A percentile compares a stretch with the other conserved stretches of the same genome.
These are phyloP conservation scores for Homalodisca vitripennis DNA, from an alignment of 1,140 invertebrate species.

Conservation along the genomic window DNA sequence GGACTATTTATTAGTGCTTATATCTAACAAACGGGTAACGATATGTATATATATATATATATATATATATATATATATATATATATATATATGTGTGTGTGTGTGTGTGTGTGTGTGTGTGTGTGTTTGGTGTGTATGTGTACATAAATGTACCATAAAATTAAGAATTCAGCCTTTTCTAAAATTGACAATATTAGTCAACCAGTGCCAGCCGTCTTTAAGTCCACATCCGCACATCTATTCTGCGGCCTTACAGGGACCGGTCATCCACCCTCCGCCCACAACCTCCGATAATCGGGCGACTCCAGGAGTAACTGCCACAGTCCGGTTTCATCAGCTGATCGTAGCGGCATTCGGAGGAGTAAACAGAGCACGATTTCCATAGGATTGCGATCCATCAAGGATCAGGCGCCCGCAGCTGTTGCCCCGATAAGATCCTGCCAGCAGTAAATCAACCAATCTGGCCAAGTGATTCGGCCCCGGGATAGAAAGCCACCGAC, in stretches of 20 bases:
- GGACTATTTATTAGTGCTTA: too few species aligned
- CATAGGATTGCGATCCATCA: not conserved
- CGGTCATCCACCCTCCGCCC: not conserved
- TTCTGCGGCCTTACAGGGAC: not conserved
- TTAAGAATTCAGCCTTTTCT: too few species aligned
- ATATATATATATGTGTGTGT: too few species aligned
- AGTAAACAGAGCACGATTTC: not conserved
- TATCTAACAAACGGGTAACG: too few species aligned
- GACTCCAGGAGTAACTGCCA: not conserved
- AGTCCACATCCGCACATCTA: too few species aligned
- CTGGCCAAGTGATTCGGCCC: not conserved
- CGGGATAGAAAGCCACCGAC: slow-evolving; percentile 17
- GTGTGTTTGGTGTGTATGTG: too few species aligned
- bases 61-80: too few species aligned
- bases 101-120: too few species aligned
- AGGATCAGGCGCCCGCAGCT: not conserved
- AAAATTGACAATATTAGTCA: too few species aligned
- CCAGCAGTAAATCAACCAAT: slow-evolving; percentile 19
- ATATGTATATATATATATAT: too few species aligned
- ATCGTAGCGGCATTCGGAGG: not conserved
- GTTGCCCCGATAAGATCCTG: not conserved
- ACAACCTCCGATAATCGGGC: not conserved
- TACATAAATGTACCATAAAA: too few species aligned
- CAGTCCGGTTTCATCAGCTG: not conserved
- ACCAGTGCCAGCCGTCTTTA: too few species aligned